A percentile compares a stretch with the other conserved stretches of the same genome.
These are phyloP conservation scores for Datnioides undecimradiatus DNA, from an alignment of 2,113 vertebrate species.

Conservation along the genomic window DNA sequence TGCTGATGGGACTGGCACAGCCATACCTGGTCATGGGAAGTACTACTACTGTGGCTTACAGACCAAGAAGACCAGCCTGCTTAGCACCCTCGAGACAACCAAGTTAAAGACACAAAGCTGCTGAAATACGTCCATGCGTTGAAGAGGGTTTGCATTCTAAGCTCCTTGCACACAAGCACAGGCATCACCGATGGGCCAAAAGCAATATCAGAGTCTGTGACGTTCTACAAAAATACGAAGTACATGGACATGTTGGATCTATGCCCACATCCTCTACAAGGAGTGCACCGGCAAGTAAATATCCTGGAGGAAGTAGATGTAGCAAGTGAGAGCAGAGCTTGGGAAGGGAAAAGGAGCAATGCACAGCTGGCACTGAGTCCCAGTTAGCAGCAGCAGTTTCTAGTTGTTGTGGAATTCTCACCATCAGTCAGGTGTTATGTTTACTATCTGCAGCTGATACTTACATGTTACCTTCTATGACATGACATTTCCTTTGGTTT, in stretches of 20 bases:
- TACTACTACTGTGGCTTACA: neutral
- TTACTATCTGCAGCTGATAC: too few species aligned
- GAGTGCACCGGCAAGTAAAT: too few species aligned
- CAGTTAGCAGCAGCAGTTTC: neutral
- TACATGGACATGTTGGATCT: neutral
- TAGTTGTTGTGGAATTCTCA: too few species aligned
- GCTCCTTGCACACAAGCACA: neutral
- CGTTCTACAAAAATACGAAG: neutral
- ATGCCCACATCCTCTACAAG: too few species aligned
- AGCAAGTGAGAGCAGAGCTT: neutral
- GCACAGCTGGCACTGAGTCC: neutral
- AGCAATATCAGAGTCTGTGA: neutral
- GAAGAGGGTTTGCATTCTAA: neutral
- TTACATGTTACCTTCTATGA: too few species aligned
- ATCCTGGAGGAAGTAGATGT: neutral
- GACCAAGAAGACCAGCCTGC: neutral
- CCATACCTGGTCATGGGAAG: neutral
- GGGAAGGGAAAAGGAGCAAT: neutral
- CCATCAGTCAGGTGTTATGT: too few species aligned
- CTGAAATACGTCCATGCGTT: neutral
- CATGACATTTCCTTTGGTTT: too few species aligned
- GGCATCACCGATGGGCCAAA: neutral
- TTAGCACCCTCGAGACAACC: too few species aligned
- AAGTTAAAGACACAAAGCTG: neutral
- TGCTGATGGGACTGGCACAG: neutral